phyloP scores from a whole-genome alignment of 1,140 invertebrate species.

The Drosophila nannoptera region DNA sequence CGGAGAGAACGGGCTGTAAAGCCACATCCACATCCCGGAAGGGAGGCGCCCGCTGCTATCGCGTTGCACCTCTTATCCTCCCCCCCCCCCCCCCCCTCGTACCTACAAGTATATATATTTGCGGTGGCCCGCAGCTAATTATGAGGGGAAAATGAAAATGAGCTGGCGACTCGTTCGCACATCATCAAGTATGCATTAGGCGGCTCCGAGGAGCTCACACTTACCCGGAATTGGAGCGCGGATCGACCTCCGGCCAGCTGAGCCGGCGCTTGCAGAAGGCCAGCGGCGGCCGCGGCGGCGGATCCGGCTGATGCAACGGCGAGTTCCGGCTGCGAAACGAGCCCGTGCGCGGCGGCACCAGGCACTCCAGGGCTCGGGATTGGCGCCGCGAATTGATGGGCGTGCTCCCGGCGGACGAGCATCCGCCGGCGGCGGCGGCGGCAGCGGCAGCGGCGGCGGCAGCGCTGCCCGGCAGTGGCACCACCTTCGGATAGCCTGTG shows the following conservation, averaged over 20 bases:
- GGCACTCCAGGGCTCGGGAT: conserved; percentile 82
- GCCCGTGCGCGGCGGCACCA: conserved; percentile 82
- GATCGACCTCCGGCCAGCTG: conserved; percentile 91
- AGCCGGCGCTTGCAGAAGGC: conserved; percentile 86
- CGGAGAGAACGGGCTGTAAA: too few species aligned
- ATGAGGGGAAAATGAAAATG: conserved; percentile 49
- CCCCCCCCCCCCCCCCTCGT: too few species aligned
- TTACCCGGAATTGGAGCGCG: conserved; percentile 88
- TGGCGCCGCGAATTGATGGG: conserved; percentile 77
- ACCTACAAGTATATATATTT: neutral
- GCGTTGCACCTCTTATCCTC: too few species aligned
- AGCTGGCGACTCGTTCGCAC: conserved; percentile 38
- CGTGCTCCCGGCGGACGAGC: conserved; percentile 50
- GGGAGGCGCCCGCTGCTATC: too few species aligned
- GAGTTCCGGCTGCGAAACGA: conserved; percentile 81
- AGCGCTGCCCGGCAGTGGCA: conserved; percentile 81
- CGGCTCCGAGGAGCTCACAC: conserved; percentile 48
- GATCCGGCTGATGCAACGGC: conserved; percentile 80
- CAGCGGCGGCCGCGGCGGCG: conserved; percentile 82
- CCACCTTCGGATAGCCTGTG: conserved; percentile 71
- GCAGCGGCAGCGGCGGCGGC: conserved; percentile 80
- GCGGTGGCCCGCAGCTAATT: conserved; percentile 51
- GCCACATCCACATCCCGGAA: too few species aligned
- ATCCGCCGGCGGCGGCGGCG: conserved; percentile 74
- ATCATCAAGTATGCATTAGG: conserved; percentile 65